A percentile compares a stretch with the other conserved stretches of the same genome.
phyloP scores from a whole-genome alignment of 2,797 vertebrate species.

The Basileuterus tristriatus region DNA sequence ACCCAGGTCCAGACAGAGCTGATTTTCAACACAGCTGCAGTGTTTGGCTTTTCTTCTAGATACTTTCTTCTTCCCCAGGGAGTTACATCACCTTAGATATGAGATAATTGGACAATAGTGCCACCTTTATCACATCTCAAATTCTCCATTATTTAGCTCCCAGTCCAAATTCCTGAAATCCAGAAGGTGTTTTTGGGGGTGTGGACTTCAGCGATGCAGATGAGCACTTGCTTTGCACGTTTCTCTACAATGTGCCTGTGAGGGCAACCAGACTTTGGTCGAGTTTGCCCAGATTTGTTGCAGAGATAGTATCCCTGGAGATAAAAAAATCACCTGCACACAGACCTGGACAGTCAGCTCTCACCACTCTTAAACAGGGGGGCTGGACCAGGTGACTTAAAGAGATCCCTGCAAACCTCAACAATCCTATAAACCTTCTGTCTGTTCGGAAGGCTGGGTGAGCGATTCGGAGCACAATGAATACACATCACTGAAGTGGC shows the following conservation, averaged over 20 bases:
- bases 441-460: not conserved
- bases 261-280: accelerated
- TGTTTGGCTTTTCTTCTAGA: not conserved
- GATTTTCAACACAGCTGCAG: not conserved
- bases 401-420: not conserved
- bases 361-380: not conserved
- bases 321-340: not conserved
- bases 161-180: not conserved
- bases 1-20: not conserved
- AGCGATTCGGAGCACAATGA: not conserved
- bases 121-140: not conserved
- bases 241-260: accelerated
- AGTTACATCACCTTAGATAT: no score
- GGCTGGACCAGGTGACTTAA: not conserved
- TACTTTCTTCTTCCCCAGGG: not conserved
- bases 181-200: not conserved
- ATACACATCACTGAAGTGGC: not conserved
- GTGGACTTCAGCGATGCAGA: not conserved
- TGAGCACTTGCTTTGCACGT: not conserved
- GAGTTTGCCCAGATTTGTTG: not conserved
- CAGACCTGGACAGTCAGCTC: not conserved
- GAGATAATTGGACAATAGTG: not conserved
- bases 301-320: not conserved
- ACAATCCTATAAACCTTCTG: not conserved
- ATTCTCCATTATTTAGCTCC: not conserved